Evolutionary conservation across 1,140 invertebrate species (phyloP), one percentile per base, ranked within the genome.

Genomic region (Orius insidiosus): DNA sequence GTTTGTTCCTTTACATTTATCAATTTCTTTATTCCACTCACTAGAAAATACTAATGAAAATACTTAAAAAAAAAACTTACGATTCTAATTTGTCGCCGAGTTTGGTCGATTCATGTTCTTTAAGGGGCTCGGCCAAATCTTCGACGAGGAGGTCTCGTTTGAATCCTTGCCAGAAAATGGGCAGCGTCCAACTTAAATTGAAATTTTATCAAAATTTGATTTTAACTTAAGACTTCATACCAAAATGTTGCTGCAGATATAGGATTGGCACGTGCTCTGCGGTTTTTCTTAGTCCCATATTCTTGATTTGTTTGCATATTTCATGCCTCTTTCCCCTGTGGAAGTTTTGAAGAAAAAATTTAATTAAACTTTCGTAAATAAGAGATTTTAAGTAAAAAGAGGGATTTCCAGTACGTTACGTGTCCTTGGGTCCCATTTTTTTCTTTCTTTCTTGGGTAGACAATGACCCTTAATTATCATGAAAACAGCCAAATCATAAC

Each of bases 71-170:
- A n/a, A n/a, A n/a, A n/a, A 35, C 39, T 53, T 39, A 55, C 53
- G 47, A 48, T 47, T 70, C 64, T 30, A 80, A 59, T 35, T 61
- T 58, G 53, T 74, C 65, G 11, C 75, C 74, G 54, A 74, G 54
- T 6, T 53, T 48, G 52, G 66, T 60, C 4, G 74, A 72, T 30
- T 58, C 60, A 53, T 78, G 71, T 54, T 75, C 71, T 50, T 73
- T 70, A 46, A 78, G 67, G n/a, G 75, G 71, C 46, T 68, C 68
- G 54, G 72, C 79, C 11, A 85, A 64, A 61, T 84, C 79, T 32
- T 68, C 61, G 10, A 50, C 48, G 30, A 42, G 42, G 15, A 55
- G 31, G 11, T 55, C 54, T 43, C 52, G 44, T 42, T 52, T 53
- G 19, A 42, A 43, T 13, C 52, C 54, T 36, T 45, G 32, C 18